Conservation (phyloP, 1,140 invertebrate species). For the Rhagoletis pomonella region DNA sequence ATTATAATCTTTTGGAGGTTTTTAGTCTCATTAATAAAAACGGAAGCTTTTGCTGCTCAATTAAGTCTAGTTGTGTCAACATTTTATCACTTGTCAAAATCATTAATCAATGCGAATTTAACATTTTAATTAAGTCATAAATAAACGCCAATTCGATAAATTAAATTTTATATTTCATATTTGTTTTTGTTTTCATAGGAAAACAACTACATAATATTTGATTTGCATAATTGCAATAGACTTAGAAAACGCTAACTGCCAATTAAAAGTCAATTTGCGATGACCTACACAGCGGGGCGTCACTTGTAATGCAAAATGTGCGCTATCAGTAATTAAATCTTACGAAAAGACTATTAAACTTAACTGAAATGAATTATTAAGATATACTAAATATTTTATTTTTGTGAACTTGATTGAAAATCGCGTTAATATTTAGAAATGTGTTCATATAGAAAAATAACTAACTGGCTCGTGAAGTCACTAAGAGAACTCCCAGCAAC, state of each 20-base stretch:
- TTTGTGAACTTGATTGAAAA: constrained; percentile 39
- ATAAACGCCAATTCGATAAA: not conserved
- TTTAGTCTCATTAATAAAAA: not conserved
- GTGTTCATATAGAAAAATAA: not conserved
- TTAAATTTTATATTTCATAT: not conserved
- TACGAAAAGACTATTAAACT: constrained; percentile 27
- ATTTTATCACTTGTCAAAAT: constrained; percentile 32
- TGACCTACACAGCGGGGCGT: constrained; percentile 45
- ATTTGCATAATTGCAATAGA: constrained; percentile 36
- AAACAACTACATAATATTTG: not conserved
- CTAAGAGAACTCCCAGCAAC: too few relatives aligned
- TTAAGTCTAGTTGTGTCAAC: constrained; percentile 28
- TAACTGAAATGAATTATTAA: not conserved
- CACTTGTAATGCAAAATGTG: not conserved
- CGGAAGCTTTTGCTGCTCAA: not conserved
- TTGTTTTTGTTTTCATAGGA: not conserved
- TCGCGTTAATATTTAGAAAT: not conserved
- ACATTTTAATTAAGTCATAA: constrained; percentile 39
- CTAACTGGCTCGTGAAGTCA: too few relatives aligned
- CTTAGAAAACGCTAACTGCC: constrained; percentile 36
- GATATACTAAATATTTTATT: not conserved
- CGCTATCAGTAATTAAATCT: constrained; percentile 25
- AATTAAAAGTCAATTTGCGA: constrained; percentile 45
- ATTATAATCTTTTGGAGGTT: not conserved
- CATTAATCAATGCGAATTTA: constrained; percentile 17